phyloP scores from a whole-genome alignment of 2,113 vertebrate genomes.

The Typhlomys cinereus region DNA sequence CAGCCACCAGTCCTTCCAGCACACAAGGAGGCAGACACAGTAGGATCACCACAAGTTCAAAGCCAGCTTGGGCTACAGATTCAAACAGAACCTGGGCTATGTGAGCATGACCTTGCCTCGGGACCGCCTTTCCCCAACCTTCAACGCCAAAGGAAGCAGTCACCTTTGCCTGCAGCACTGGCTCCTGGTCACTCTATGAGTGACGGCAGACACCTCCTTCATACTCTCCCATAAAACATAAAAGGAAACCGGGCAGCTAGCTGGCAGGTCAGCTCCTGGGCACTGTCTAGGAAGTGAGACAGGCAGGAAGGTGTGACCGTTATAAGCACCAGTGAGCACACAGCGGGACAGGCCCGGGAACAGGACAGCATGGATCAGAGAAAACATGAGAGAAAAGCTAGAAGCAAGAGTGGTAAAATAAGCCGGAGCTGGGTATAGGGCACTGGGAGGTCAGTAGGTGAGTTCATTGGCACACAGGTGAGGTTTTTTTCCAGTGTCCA shows the following conservation, averaged over 20 bases:
- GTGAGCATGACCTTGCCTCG: not conserved
- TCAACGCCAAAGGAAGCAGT: not conserved
- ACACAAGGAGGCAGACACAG: not conserved
- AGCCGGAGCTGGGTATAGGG: not conserved
- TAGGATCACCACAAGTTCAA: not conserved
- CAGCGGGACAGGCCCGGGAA: not conserved
- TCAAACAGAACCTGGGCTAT: not conserved
- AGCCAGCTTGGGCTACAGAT: not conserved
- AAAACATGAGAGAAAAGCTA: not conserved
- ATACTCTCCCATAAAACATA: not conserved
- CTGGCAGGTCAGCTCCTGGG: not conserved
- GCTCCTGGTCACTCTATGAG: not conserved
- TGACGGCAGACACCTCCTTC: not conserved
- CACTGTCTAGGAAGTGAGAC: not conserved
- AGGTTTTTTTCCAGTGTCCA: not conserved
- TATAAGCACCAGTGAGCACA: not conserved
- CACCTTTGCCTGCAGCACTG: not conserved
- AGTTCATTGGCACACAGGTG: not conserved
- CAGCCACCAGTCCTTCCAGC: not conserved
- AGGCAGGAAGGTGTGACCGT: not conserved
- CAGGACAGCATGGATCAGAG: too few relatives aligned
- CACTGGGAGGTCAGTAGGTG: not conserved
- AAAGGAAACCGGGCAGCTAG: not conserved
- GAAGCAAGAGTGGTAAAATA: not conserved
- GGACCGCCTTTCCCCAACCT: not conserved